phyloP scores from a whole-genome alignment of 1,140 invertebrate species.

The Drosophila tsacasi region DNA sequence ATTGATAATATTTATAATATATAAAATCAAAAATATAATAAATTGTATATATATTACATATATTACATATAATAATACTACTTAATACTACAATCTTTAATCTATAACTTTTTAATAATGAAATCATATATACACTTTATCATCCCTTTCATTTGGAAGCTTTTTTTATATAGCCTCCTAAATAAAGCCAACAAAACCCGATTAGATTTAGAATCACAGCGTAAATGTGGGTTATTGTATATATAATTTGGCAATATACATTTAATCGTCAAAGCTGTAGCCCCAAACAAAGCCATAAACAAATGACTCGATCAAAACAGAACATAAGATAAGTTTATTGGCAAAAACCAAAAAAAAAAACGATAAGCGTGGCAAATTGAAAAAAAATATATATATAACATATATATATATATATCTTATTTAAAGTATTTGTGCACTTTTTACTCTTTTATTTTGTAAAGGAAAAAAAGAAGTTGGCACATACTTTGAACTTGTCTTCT shows the following conservation, averaged over 20 bases:
- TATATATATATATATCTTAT: not conserved
- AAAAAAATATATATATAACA: not conserved
- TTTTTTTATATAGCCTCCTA: not conserved
- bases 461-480: not conserved
- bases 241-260: not conserved
- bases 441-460: not conserved
- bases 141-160: not conserved
- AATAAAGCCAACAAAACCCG: not conserved
- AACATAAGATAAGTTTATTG: constrained; percentile 1
- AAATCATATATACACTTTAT: not conserved
- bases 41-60: not conserved
- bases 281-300: constrained; percentile 15
- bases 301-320: constrained; percentile 33
- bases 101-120: not conserved
- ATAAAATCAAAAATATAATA: too few relatives aligned
- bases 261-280: not conserved
- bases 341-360: not conserved
- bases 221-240: not conserved
- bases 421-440: not conserved
- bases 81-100: not conserved
- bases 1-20: not conserved
- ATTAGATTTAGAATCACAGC: constrained; percentile 3
- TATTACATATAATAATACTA: not conserved
- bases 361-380: not conserved
- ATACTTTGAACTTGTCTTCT: not conserved